Conservation (phyloP, 1,140 invertebrate genomes). For the Cherax destructor region DNA sequence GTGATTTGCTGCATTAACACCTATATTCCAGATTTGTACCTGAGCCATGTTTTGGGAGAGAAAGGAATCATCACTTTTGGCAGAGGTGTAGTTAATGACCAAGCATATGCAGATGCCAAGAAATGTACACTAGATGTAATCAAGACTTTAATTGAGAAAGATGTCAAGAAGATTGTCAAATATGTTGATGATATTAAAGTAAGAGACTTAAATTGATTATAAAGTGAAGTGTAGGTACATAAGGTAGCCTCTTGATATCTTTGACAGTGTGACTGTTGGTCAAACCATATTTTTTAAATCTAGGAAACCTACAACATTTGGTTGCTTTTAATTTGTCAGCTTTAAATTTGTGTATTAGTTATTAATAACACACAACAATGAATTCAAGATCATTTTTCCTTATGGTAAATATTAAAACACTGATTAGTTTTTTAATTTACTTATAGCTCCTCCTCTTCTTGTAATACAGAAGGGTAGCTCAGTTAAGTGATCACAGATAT, state of each 20-base stretch:
- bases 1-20: no score
- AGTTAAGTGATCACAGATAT: no score
- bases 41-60: conserved; percentile 37
- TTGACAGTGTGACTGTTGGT: not conserved
- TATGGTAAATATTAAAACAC: no score
- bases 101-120: conserved; percentile 14
- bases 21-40: conserved; percentile 28
- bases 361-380: no score
- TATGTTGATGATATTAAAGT: conserved; percentile 46
- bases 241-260: not conserved
- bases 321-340: not conserved
- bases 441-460: no score
- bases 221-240: not conserved
- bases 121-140: conserved; percentile 35
- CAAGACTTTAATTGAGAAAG: conserved; percentile 29
- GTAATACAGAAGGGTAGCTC: no score
- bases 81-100: not conserved
- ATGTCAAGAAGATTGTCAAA: conserved; percentile 26
- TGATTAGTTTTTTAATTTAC: no score
- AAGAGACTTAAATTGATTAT: not conserved
- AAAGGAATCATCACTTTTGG: conserved; percentile 40
- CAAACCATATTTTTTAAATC: not conserved
- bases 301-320: not conserved
- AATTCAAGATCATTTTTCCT: no score
- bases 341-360: not conserved